Conservation (phyloP, 2,113 vertebrate species). For the Paedocypris sp. region DNA sequence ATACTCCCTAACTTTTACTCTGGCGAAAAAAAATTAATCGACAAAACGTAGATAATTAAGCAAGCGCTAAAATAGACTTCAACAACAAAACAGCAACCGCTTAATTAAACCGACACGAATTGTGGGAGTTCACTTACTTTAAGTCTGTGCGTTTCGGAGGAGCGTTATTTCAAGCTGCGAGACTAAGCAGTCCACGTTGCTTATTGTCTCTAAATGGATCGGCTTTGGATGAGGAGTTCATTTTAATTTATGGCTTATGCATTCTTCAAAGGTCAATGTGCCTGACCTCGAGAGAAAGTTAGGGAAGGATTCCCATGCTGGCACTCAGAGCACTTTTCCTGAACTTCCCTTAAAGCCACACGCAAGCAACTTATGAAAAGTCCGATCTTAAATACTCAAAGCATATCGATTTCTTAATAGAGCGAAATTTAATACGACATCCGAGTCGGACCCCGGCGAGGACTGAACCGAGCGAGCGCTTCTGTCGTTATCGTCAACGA, state of each 20-base stretch:
- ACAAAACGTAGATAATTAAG: neutral
- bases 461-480: conserved; percentile 19
- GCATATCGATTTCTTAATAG: neutral
- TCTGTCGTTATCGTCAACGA: conserved; percentile 45
- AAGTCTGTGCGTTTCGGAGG: conserved; percentile 32
- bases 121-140: conserved; percentile 57
- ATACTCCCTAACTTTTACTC: neutral
- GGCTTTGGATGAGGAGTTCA: conserved; percentile 72
- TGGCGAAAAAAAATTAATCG: neutral
- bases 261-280: conserved; percentile 93
- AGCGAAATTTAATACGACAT: conserved; percentile 36
- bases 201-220: conserved; percentile 81
- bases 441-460: neutral
- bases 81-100: neutral
- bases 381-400: neutral
- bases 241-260: conserved; percentile 93
- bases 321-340: conserved; percentile 14
- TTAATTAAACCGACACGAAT: conserved; percentile 6
- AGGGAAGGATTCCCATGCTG: conserved; percentile 58
- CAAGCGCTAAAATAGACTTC: neutral
- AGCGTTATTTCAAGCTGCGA: conserved; percentile 46
- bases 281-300: conserved; percentile 84
- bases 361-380: neutral
- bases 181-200: conserved; percentile 70
- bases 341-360: neutral